phyloP scores from a whole-genome alignment of 2,113 vertebrate species.

The Megatriorchis doriae region DNA sequence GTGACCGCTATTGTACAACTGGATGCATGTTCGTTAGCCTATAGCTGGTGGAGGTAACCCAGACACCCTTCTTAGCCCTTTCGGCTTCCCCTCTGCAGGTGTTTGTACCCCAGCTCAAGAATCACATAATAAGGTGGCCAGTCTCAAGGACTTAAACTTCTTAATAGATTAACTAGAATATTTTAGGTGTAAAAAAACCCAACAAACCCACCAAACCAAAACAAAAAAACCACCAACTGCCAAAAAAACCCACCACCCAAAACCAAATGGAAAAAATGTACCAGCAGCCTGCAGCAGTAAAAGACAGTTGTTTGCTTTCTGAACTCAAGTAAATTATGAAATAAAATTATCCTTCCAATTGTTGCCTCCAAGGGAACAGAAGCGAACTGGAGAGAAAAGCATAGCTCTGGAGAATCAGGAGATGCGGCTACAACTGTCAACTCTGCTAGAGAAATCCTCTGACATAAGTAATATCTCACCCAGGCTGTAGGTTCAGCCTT shows the following conservation, averaged over 20 bases:
- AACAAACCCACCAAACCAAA: too few relatives aligned
- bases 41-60: neutral
- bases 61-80: neutral
- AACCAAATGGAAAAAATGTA: neutral
- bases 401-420: neutral
- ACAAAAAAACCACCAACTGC: too few relatives aligned
- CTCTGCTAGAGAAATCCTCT: neutral
- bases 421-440: neutral
- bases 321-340: neutral
- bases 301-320: neutral
- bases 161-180: neutral
- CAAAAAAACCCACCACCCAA: too few relatives aligned
- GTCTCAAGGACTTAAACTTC: neutral
- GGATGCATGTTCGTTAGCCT: neutral
- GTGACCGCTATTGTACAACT: neutral
- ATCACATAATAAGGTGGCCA: neutral
- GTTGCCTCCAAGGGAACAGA: neutral
- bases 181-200: neutral
- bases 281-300: neutral
- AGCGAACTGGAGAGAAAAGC: neutral
- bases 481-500: neutral
- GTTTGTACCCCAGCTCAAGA: neutral
- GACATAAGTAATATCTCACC: neutral
- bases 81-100: neutral
- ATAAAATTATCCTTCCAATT: neutral